Base-by-base conservation (phyloP, 1,140 invertebrate species). In the Phymastichus coffea region DNA sequence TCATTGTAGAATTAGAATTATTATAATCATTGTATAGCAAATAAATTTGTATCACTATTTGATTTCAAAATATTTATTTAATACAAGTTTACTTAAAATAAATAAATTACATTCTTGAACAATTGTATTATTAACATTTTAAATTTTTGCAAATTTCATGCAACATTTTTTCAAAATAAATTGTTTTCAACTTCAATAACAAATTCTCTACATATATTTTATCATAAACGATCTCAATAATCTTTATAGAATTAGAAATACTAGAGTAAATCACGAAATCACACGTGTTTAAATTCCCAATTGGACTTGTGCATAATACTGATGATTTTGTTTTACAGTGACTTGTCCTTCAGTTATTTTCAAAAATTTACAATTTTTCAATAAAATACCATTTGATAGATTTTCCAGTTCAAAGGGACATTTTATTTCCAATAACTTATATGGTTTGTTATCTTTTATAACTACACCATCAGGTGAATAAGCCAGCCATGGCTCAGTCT, bases 381-480 rank as follows among this genome's bases (percentile, higher is more conserved):
- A 22, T 15, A 54, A 4, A 22, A 22, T 23, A 41, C 26, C 38
- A 8, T 14, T 23, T 14, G 15, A 4, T 41, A 26, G 43, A 20
- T 55, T 22, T 15, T 43, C 3, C 25, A 44, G 22, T 23, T 38
- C 28, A 17, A 22, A 47, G 4, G 58, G 51, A 15, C 28, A 61
- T 47, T 61, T 61, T 10, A 62, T 62, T 57, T 62, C 53, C 12
- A 57, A 23, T 0, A 62, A 30, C 19, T 25, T 55, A 0, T 2
- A 28, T 22, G 49, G 54, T 43, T 40, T 6, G 10, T 51, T 33
- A 38, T 60, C 20, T 44, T 38, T 19, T 17, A 67, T 40, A 8
- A 67, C 49, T 48, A 67, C 30, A 15, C 66, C 63, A 54, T 67
- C 66, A 7, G 63, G 51, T 35, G 43, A 61, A n/a, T 52, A 65